These are phyloP conservation scores for Achlya flavicornis DNA, from an alignment of 2,888 invertebrate genomes.

Conservation along the genomic window DNA sequence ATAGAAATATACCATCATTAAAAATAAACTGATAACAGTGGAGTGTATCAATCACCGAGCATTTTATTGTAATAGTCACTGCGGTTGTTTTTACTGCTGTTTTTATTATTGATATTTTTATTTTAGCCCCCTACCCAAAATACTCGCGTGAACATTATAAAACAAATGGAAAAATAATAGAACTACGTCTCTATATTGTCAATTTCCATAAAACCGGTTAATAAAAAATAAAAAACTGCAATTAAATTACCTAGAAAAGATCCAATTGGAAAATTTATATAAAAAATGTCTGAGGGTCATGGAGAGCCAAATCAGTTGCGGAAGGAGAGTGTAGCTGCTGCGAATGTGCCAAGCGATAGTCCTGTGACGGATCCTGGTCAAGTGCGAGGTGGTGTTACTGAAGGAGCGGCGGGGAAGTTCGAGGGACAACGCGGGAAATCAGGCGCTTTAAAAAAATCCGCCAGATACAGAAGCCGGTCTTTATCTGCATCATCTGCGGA, in stretches of 20 bases:
- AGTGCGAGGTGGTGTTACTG: slow-evolving; percentile 67
- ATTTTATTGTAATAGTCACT: slow-evolving; percentile 40
- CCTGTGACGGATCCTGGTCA: slow-evolving; percentile 91
- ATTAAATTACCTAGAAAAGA: not conserved
- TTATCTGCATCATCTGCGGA: slow-evolving; percentile 97
- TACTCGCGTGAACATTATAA: slow-evolving; percentile 21
- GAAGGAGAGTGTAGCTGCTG: slow-evolving; percentile 70
- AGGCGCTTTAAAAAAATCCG: slow-evolving; percentile 93
- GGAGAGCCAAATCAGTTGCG: slow-evolving; percentile 65
- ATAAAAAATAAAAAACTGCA: slow-evolving; percentile 12
- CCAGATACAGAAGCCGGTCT: slow-evolving; percentile 94
- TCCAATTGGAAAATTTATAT: slow-evolving; percentile 23
- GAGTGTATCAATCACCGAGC: slow-evolving; percentile 26
- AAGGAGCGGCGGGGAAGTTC: slow-evolving; percentile 71
- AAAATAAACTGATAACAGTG: slow-evolving; percentile 30
- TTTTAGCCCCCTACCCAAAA: slow-evolving; percentile 25
- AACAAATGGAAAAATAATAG: slow-evolving; percentile 20
- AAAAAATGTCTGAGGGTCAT: slow-evolving; percentile 71
- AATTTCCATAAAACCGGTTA: slow-evolving; percentile 16
- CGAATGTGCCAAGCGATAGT: slow-evolving; percentile 86
- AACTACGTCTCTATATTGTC: slow-evolving; percentile 11
- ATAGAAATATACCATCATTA: slow-evolving; percentile 28
- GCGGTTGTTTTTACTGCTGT: slow-evolving; percentile 56
- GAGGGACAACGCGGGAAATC: slow-evolving; percentile 82
- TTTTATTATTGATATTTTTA: slow-evolving; percentile 60